phyloP scores from a whole-genome alignment of 2,888 invertebrate species.

The Campoplex nolae region DNA sequence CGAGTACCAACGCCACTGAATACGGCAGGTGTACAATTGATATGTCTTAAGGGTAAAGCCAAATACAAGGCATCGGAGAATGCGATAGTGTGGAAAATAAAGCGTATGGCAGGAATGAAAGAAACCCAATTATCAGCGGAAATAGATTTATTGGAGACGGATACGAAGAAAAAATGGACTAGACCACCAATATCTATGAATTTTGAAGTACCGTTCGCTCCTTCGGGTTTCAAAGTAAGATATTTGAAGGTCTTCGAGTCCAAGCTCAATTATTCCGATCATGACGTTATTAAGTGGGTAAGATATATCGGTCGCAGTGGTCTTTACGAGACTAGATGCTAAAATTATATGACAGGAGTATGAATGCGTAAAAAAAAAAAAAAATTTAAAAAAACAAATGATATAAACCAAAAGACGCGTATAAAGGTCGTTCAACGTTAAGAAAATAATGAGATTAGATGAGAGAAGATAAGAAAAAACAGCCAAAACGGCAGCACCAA shows the following conservation, averaged over 20 bases:
- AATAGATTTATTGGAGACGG: slow-evolving; percentile 98
- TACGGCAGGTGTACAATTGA: slow-evolving; percentile 99
- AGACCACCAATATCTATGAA: slow-evolving; percentile 99
- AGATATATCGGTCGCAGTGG: slow-evolving; percentile 99
- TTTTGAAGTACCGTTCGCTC: slow-evolving; percentile 99
- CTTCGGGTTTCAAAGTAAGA: slow-evolving; percentile 99
- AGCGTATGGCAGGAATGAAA: slow-evolving; percentile 99
- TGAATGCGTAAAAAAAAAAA: slow-evolving; percentile 38
- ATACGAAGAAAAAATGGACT: slow-evolving; percentile 99
- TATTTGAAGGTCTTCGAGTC: slow-evolving; percentile 99
- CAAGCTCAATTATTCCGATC: slow-evolving; percentile 99
- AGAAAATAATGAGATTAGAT: slow-evolving; percentile 57
- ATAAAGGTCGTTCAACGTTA: slow-evolving; percentile 54
- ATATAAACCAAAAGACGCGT: slow-evolving; percentile 48
- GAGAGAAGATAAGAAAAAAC: slow-evolving; percentile 40
- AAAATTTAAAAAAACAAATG: slow-evolving; percentile 4
- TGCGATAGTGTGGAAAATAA: slow-evolving; percentile 96
- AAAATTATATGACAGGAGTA: slow-evolving; percentile 80
- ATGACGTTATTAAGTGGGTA: slow-evolving; percentile 99
- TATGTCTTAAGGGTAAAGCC: slow-evolving; percentile 99
- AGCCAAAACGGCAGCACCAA: slow-evolving; percentile 53
- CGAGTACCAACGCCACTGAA: slow-evolving; percentile 99
- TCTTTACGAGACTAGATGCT: slow-evolving; percentile 99
- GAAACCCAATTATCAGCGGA: slow-evolving; percentile 99
- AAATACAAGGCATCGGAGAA: slow-evolving; percentile 99